Conservation (phyloP, 2,888 invertebrate species). For the Catocala fraxini region DNA sequence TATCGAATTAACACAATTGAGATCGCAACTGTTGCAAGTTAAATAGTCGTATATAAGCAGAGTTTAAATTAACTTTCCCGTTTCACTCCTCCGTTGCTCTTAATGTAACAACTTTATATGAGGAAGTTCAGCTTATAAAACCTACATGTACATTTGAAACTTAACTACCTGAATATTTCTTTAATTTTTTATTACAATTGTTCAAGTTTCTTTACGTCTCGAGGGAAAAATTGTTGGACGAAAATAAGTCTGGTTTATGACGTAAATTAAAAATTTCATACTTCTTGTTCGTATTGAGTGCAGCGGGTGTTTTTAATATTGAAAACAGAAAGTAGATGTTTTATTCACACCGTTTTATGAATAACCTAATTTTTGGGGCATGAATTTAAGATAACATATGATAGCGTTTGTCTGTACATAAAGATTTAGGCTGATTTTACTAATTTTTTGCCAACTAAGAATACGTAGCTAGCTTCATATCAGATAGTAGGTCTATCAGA, state of each 20-base stretch:
- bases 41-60: conserved; percentile 47
- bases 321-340: neutral
- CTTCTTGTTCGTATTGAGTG: conserved; percentile 3
- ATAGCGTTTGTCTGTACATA: too few species aligned
- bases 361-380: too few species aligned
- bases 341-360: neutral
- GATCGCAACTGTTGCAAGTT: conserved; percentile 39
- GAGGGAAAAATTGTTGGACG: conserved; percentile 2
- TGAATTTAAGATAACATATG: too few species aligned
- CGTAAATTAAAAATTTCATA: conserved; percentile 7
- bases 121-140: conserved; percentile 38
- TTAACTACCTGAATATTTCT: conserved; percentile 24
- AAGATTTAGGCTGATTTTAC: too few species aligned
- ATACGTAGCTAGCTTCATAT: too few species aligned
- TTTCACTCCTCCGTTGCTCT: conserved; percentile 39
- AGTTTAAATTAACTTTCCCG: conserved; percentile 62
- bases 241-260: conserved; percentile 9
- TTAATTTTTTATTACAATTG: conserved; percentile 29
- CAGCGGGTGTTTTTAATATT: neutral
- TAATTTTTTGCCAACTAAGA: too few species aligned
- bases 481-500: too few species aligned
- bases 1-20: conserved; percentile 22
- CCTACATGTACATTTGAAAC: conserved; percentile 32
- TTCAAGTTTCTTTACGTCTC: conserved; percentile 6
- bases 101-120: conserved; percentile 51